phyloP scores from a whole-genome alignment of 2,797 vertebrate species.

The Acrossocheilus fasciatus region DNA sequence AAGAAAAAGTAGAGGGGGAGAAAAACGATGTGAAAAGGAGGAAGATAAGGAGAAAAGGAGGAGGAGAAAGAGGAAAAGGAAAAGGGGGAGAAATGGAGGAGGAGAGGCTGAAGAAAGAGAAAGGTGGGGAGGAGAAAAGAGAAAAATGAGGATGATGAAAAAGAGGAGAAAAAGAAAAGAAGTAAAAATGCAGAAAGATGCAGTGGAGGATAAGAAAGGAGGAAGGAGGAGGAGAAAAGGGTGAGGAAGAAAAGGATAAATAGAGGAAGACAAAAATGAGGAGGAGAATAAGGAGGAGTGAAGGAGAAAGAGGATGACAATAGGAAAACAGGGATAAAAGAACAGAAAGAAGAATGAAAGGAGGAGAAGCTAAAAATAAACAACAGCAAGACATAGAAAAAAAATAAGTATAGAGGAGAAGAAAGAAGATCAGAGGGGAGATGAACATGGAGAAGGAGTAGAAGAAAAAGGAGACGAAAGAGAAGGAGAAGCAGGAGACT shows the following conservation, averaged over 20 bases:
- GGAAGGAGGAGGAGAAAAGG: fast-evolving
- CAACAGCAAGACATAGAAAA: background rate
- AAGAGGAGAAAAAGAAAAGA: background rate
- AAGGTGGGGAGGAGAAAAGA: background rate
- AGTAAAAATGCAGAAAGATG: background rate
- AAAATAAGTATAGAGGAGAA: background rate
- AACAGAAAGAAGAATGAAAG: background rate
- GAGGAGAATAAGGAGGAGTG: background rate
- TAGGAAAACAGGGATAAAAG: background rate
- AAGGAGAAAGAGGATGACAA: conserved; percentile 32
- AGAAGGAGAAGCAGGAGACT: background rate
- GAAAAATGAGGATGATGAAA: background rate
- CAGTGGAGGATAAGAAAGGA: no score
- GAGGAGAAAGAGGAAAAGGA: background rate
- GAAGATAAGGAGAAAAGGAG: background rate
- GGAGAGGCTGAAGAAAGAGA: background rate
- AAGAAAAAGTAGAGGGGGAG: background rate
- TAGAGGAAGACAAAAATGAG: background rate
- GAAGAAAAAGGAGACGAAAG: background rate
- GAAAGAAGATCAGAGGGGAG: no score
- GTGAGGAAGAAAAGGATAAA: conserved; percentile 20
- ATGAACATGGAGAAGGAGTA: background rate
- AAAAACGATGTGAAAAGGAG: background rate
- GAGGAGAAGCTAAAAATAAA: background rate
- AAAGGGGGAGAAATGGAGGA: background rate